Conservation (phyloP, 2,888 invertebrate species). For the Acleris laterana region DNA sequence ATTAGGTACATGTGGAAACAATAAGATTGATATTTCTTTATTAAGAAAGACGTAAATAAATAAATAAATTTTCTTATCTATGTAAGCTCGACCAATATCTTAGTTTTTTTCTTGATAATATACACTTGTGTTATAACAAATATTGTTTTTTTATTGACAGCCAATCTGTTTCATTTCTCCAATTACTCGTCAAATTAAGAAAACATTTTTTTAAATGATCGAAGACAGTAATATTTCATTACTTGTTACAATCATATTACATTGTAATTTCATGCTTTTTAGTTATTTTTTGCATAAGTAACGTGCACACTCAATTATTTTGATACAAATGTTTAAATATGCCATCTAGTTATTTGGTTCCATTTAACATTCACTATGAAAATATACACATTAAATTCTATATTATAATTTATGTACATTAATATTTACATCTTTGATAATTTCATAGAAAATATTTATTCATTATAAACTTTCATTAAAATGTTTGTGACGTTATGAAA, state of each 20-base stretch:
- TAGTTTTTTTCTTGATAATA: conserved; percentile 30
- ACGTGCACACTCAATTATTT: conserved; percentile 39
- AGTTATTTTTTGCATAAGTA: conserved; percentile 39
- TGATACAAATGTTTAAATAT: conserved; percentile 39
- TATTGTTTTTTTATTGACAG: conserved; percentile 22
- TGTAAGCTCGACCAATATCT: conserved; percentile 59
- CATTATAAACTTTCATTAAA: conserved; percentile 26
- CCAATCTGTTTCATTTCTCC: conserved; percentile 24
- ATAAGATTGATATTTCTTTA: conserved; percentile 37
- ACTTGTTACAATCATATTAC: conserved; percentile 45
- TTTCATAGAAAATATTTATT: conserved; percentile 52
- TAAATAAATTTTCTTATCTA: conserved; percentile 54
- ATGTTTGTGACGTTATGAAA: conserved; percentile 13
- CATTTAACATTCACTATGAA: conserved; percentile 82
- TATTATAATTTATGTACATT: conserved; percentile 65
- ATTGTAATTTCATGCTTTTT: conserved; percentile 39
- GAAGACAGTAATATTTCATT: conserved; percentile 39
- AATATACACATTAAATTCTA: conserved; percentile 78
- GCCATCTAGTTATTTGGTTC: conserved; percentile 77
- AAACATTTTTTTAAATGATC: conserved; percentile 11
- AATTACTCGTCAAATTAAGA: conserved; percentile 22
- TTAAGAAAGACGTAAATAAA: conserved; percentile 46
- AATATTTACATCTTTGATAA: conserved; percentile 66
- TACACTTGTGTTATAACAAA: conserved; percentile 27
- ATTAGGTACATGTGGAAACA: conserved; percentile 32